Evolutionary conservation across 2,113 vertebrate species (phyloP).

Genomic region (Ellobius talpinus): DNA sequence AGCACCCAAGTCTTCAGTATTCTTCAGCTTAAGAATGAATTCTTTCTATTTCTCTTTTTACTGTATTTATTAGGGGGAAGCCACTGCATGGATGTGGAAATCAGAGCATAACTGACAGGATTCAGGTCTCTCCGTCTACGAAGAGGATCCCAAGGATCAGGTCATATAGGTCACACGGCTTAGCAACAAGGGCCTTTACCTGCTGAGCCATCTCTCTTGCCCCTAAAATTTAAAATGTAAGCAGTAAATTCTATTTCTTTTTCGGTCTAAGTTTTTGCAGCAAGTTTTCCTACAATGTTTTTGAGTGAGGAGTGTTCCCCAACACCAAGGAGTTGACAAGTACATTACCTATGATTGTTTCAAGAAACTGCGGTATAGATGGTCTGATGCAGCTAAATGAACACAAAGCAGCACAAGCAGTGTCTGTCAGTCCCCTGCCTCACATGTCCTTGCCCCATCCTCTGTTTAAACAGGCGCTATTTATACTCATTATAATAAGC

Average conservation of each 20-base stretch:
- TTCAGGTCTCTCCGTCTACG: not conserved
- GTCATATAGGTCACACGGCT: no score
- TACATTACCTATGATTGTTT: not conserved
- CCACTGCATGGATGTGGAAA: not conserved
- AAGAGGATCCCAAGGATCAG: not conserved
- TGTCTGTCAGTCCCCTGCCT: not conserved
- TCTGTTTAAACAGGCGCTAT: slow-evolving; percentile 27
- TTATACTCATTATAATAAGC: slow-evolving; percentile 57
- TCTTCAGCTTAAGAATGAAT: not conserved
- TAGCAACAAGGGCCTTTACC: not conserved
- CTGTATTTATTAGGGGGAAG: not conserved
- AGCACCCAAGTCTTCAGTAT: slow-evolving; percentile 34
- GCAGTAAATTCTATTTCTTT: not conserved
- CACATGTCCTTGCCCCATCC: not conserved
- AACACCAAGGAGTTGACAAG: not conserved
- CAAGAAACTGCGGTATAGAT: not conserved
- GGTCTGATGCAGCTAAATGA: slow-evolving; percentile 11
- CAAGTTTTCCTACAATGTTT: slow-evolving; percentile 15
- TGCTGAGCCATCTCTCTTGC: not conserved
- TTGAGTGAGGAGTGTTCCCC: not conserved
- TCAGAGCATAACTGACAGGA: not conserved
- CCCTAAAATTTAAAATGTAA: not conserved
- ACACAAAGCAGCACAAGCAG: not conserved
- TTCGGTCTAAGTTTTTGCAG: slow-evolving; percentile 36
- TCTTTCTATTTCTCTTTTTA: not conserved